A percentile compares a stretch with the other conserved stretches of the same genome.
phyloP scores from a whole-genome alignment of 2,113 vertebrate species.

The Rhipidura dahli region DNA sequence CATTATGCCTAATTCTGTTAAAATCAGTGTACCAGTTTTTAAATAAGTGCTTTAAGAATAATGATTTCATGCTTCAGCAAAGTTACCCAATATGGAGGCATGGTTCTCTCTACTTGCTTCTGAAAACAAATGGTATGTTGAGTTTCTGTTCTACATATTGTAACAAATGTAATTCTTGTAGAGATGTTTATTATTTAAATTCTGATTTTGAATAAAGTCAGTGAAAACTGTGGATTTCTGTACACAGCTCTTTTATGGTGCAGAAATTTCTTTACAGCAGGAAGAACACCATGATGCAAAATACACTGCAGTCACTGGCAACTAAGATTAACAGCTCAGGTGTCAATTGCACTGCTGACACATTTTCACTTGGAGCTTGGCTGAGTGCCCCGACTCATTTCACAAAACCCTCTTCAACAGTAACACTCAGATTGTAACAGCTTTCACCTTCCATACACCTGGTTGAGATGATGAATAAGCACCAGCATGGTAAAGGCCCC shows the following conservation, averaged over 20 bases:
- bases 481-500: not conserved
- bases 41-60: not conserved
- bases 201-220: not conserved
- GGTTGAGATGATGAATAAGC: not conserved
- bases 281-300: not conserved
- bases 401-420: slow-evolving; percentile 4
- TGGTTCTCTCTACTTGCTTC: not conserved
- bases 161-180: not conserved
- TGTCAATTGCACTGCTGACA: slow-evolving; percentile 45
- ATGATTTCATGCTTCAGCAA: not conserved
- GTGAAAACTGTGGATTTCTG: not conserved
- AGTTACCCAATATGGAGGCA: not conserved
- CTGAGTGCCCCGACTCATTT: slow-evolving; percentile 25
- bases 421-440: slow-evolving; percentile 14
- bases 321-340: slow-evolving; percentile 44
- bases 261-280: not conserved
- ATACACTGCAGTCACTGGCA: slow-evolving; percentile 36
- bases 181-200: not conserved
- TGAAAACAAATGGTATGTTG: not conserved
- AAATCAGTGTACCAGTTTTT: not conserved
- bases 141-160: not conserved
- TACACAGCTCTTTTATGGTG: not conserved
- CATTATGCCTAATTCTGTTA: not conserved
- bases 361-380: slow-evolving; percentile 45
- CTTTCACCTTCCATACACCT: slow-evolving; percentile 49